phyloP scores from a whole-genome alignment of 2,888 invertebrate genomes.

The Oasisia sp. region DNA sequence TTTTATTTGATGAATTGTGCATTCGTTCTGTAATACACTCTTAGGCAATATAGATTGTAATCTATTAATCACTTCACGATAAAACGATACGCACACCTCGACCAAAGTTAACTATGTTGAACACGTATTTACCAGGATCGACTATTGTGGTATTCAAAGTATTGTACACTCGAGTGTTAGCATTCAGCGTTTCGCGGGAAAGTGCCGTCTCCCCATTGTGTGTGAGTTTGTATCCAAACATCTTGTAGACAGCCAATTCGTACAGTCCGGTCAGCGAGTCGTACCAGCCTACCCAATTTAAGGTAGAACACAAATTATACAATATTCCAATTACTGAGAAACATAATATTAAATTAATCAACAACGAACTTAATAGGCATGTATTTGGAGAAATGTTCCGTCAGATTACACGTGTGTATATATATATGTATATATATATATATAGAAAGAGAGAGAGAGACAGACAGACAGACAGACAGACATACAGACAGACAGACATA shows the following conservation, averaged over 20 bases:
- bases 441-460: too few relatives aligned
- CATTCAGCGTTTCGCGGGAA: not conserved
- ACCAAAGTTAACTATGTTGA: not conserved
- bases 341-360: not conserved
- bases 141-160: not conserved
- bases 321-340: not conserved
- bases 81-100: too few relatives aligned
- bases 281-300: slow-evolving; percentile 22
- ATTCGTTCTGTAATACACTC: too few relatives aligned
- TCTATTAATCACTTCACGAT: too few relatives aligned
- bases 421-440: too few relatives aligned
- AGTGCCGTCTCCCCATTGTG: not conserved
- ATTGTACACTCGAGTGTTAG: not conserved
- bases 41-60: too few relatives aligned
- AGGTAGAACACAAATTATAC: not conserved
- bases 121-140: slow-evolving; percentile 20
- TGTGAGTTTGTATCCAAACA: not conserved
- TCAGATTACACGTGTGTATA: too few relatives aligned
- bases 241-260: slow-evolving; percentile 21
- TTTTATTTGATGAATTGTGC: too few relatives aligned
- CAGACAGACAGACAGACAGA: too few relatives aligned
- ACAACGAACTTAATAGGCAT: too few relatives aligned
- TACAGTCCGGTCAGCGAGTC: slow-evolving; percentile 17
- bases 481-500: too few relatives aligned
- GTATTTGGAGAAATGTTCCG: too few relatives aligned